Evolutionary conservation across 2,113 vertebrate species (phyloP).

Genomic region (Prionailurus bengalensis): DNA sequence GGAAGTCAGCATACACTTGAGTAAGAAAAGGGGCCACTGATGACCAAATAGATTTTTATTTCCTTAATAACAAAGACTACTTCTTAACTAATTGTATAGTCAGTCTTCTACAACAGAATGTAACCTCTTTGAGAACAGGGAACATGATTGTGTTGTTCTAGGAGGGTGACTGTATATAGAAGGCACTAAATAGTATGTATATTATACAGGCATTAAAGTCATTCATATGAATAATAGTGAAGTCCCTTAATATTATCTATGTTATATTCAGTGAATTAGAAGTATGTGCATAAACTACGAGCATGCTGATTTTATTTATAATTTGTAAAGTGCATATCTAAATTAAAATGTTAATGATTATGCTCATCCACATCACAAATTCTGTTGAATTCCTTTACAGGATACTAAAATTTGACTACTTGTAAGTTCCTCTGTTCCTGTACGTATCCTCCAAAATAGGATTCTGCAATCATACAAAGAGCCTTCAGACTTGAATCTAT

Average conservation of each 20-base stretch:
- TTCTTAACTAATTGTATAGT: not conserved
- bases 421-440: not conserved
- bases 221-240: not conserved
- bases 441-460: not conserved
- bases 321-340: not conserved
- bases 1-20: not conserved
- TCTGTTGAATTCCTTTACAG: not conserved
- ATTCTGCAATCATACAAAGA: not conserved
- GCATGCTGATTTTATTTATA: not conserved
- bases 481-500: not conserved
- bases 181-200: not conserved
- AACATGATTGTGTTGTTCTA: not conserved
- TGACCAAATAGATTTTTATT: not conserved
- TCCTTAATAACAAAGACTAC: not conserved
- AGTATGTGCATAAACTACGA: not conserved
- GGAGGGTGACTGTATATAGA: not conserved
- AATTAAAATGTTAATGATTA: constrained; percentile 32
- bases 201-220: not conserved
- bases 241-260: not conserved
- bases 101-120: not conserved
- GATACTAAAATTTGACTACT: not conserved
- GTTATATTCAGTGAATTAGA: not conserved
- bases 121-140: not conserved
- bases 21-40: not conserved
- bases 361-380: not conserved